Base-by-base conservation (phyloP, 1,140 invertebrate genomes). In the Sinonovacula constricta region DNA sequence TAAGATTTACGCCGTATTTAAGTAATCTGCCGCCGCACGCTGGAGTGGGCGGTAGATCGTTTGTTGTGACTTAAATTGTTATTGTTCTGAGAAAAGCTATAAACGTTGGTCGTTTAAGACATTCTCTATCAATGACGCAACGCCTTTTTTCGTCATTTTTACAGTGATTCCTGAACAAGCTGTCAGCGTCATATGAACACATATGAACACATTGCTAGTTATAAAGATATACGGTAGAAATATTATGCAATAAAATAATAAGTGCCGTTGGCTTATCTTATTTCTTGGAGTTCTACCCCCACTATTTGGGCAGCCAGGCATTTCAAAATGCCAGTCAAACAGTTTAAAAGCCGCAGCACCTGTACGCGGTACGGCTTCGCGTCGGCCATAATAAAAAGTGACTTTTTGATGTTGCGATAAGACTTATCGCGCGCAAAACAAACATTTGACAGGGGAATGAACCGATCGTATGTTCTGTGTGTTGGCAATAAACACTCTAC, bases 341-440 rank as follows among this genome's bases (percentile, higher is more conserved):
- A 56, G 31, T 65, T 75, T 75, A 65, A 75, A 65, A 34, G 71
- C 36, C 34, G 65, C 34, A 75, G 66, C 71, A 75, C 71, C 71
- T 75, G 71, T 66, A 66, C 15, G 3, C 31, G 31, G n/a, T 14
- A 34, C 5, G 12, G 14, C 30, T 26, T 65, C 18, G 1, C 24
- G 26, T 39, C 12, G 24, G 10, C 71, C 5, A 10, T 75, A 75
- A 75, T 45, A 45, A 45, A 45, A 45, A 45, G 39, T 7, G 39
- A 66, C 36, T 26, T 75, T 75, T 75, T 63, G 49, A 36, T 54
- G 39, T 53, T 53, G 24, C 3, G 71, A 75, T 75, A 75, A 56
- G 12, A 36, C 36, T 70, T 75, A 63, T 63, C 60, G 4, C n/a
- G 2, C 15, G 30, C 34, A 63, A 63, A 75, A 75, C 71, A 66